Evolutionary conservation across 1,140 invertebrate species (phyloP).

Genomic region (Aphaenogaster ashmeadi): DNA sequence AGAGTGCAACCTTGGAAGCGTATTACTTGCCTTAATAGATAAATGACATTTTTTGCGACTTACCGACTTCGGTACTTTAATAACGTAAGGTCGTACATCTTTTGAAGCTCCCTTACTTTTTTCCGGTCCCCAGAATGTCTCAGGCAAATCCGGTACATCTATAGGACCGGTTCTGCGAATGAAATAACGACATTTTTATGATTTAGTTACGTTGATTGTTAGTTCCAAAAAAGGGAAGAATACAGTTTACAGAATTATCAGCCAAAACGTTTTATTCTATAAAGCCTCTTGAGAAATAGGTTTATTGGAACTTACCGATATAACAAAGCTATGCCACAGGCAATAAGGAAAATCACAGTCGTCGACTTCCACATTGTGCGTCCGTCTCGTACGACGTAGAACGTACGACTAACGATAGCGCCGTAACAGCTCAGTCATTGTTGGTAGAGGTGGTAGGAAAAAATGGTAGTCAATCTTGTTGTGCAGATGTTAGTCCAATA

Average conservation of each 20-base stretch:
- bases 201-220: neutral
- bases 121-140: slow-evolving; percentile 86
- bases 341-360: slow-evolving; percentile 43
- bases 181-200: neutral
- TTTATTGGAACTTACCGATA: slow-evolving; percentile 62
- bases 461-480: neutral
- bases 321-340: slow-evolving; percentile 38
- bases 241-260: neutral
- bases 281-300: neutral
- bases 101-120: slow-evolving; percentile 80
- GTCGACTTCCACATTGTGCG: slow-evolving; percentile 69
- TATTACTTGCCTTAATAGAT: neutral
- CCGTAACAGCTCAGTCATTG: neutral
- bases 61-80: slow-evolving; percentile 79
- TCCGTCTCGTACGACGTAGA: neutral
- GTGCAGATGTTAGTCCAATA: neutral
- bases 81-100: slow-evolving; percentile 86
- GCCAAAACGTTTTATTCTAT: neutral
- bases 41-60: slow-evolving; percentile 25
- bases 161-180: neutral
- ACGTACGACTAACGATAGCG: slow-evolving; percentile 17
- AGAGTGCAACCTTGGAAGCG: neutral
- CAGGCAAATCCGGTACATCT: slow-evolving; percentile 71
- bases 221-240: neutral
- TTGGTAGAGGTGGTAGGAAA: neutral